Base-by-base conservation (phyloP, 2,113 vertebrate genomes). In the Tupaia tana region DNA sequence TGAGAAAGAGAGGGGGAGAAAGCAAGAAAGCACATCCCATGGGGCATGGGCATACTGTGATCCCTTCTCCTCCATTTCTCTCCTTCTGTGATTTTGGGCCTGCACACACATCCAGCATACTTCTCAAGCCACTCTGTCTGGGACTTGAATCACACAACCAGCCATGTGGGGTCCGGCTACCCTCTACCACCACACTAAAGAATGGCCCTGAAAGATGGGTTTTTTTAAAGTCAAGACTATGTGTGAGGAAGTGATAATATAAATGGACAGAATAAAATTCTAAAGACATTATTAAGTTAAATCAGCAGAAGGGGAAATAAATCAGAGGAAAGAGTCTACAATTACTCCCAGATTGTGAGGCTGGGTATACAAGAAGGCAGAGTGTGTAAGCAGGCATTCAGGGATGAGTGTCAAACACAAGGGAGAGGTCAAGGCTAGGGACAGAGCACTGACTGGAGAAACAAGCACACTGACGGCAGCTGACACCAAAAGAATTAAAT, bases 271-370 rank as follows among this genome's bases (percentile, higher is more conserved):
- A 96, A 89, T 94, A 64, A 52, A 52, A 89, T 27, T 78, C 9
- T 95, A 93, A 61, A 96, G 80, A 75, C 66, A 87, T 14, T 13
- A 54, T 8, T 9, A 92, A 96, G 75, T 58, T 69, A 81, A 89
- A 82, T 14, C 25, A n/a, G 59, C 18, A 78, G 52, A 90, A 77
- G 27, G 15, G 64, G 58, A 77, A 14, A 75, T 19, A 92, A 80
- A 69, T 29, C 52, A 86, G 25, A 87, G 24, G 19, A 74, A 83
- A 80, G 3, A 66, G 31, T 77, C 52, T 79, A 85, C 85, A 88
- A 74, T 86, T 56, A 78, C 34, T 73, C 34, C 78, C 54, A 67
- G 63, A 56, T 18, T 66, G 31, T 83, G 31, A 84, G 43, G 56
- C 34, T 77, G 69, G 25, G 20, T 75, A 52, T 59, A 4, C 79